Percentiles rank a stretch among this genome's conserved stretches.
These are phyloP conservation scores for Acyrthosiphon pisum DNA, from an alignment of 1,140 invertebrate genomes.

Conservation along the genomic window DNA sequence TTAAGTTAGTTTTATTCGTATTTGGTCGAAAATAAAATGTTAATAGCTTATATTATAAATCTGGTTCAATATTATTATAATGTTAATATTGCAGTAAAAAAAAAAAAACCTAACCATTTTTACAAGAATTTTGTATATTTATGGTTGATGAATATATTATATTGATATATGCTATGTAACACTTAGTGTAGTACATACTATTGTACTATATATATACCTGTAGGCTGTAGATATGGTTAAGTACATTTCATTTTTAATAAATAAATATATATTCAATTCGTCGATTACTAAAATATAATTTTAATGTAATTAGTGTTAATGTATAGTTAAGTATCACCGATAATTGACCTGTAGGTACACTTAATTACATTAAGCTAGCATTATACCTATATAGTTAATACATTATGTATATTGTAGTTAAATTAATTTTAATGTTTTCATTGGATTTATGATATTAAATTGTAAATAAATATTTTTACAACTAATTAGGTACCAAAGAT, in stretches of 20 bases:
- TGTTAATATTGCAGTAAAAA: neutral
- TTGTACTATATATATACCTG: neutral
- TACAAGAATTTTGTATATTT: neutral
- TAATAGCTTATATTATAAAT: neutral
- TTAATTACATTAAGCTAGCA: neutral
- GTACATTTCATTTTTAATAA: neutral
- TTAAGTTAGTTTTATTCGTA: neutral
- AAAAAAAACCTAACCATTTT: neutral
- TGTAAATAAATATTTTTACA: neutral
- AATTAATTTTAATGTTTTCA: neutral
- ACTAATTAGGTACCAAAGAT: neutral
- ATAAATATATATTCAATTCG: neutral
- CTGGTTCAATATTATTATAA: neutral
- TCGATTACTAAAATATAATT: neutral
- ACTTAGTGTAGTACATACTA: neutral
- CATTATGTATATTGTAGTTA: neutral
- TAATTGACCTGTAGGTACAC: neutral
- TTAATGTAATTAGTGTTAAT: constrained; percentile 13
- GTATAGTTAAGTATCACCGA: neutral
- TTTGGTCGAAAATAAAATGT: neutral
- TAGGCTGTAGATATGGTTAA: neutral
- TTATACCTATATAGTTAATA: neutral
- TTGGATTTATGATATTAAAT: neutral
- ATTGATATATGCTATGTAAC: neutral
- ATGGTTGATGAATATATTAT: neutral